Evolutionary conservation across 2,888 invertebrate genomes (phyloP), one percentile per base, ranked within the genome.

Genomic region (Philopedon plagiatum): DNA sequence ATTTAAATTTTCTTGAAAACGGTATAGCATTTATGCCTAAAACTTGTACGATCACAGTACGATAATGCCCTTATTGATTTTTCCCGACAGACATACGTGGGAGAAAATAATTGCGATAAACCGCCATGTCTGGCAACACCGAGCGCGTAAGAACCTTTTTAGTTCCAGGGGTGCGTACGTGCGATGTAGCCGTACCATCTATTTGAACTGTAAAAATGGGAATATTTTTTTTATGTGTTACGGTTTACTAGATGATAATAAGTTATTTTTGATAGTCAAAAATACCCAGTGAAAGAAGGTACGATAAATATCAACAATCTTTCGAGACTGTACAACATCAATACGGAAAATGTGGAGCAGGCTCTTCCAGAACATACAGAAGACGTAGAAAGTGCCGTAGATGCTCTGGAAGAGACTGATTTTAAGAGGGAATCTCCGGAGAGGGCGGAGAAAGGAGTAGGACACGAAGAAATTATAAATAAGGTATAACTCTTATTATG

Each of bases 301-400:
- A 77, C 80, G 0, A 75, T 83, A 1, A 78, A 77, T 60, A 71
- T 80, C 8, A 79, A 78, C 13, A 80, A 79, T 71, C 69, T 85
- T 8, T 78, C 80, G 2, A 83, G 81, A 71, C 66, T 85, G n/a
- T 82, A 82, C 67, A 82, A 83, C 74, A 82, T 84, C 21, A 83
- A 83, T 65, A 80, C 81, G 4, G 84, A 84, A 49, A 77, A 77
- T 26, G 73, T 80, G 8, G 81, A 81, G 41, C 80, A 82, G 62
- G 77, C 78, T 5, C 70, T 81, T 21, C 79, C 82, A 1, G 81
- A 82, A 68, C 76, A 80, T 49, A 76, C 56, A 19, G 78, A 73
- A 61, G 83, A 83, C 34, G 80, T 84, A 8, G 85, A 85, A 68
- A 83, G 81, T 75, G 85, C 81, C 0, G 81, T 85, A 0, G 85